These are phyloP conservation scores for Pitangus sulphuratus DNA, from an alignment of 2,797 vertebrate genomes.

Conservation along the genomic window DNA sequence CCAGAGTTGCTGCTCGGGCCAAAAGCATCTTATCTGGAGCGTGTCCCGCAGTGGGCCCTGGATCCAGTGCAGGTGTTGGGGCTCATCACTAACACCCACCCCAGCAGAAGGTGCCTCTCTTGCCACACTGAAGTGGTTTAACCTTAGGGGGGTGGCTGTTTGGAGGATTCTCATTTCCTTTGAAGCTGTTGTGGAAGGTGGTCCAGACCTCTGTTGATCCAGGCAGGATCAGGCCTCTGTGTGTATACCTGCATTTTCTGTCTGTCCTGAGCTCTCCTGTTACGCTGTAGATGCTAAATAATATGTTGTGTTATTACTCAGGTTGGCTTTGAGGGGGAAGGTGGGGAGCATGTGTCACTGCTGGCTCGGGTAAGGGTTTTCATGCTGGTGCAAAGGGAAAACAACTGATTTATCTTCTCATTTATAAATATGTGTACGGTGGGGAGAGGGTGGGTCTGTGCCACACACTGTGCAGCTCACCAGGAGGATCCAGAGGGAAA, in stretches of 20 bases:
- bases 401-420: slow-evolving; percentile 33
- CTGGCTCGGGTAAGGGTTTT: slow-evolving; percentile 47
- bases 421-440: not conserved
- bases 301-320: not conserved
- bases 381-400: slow-evolving; percentile 37
- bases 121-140: not conserved
- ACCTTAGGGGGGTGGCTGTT: not conserved
- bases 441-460: not conserved
- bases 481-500: not conserved
- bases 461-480: rapidly evolving
- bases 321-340: not conserved
- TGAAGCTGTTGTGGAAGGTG: not conserved
- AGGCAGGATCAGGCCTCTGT: not conserved
- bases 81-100: not conserved
- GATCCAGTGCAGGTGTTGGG: not conserved
- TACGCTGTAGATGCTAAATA: not conserved
- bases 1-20: not conserved
- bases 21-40: not conserved
- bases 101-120: not conserved
- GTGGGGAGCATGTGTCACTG: slow-evolving; percentile 16
- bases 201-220: rapidly evolving
- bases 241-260: rapidly evolving
- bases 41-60: not conserved
- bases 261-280: not conserved
- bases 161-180: not conserved